Percentiles rank a stretch among this genome's conserved stretches.
Evolutionary conservation across 2,888 invertebrate species (phyloP).

Genomic region (Epirrhoe tristata): DNA sequence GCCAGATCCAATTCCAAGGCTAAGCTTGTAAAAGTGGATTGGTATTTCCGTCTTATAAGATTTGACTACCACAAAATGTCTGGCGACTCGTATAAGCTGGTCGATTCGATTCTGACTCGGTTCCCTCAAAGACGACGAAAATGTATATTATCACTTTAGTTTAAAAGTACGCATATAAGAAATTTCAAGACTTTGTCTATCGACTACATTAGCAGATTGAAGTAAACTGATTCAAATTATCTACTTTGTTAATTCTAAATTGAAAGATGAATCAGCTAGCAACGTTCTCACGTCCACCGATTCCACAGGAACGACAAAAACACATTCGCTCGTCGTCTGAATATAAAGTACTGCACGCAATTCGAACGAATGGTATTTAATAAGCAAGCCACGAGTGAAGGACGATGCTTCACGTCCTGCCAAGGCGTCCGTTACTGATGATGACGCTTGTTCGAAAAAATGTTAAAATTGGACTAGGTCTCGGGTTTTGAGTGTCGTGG

Average conservation of each 20-base stretch:
- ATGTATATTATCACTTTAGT: too few species aligned
- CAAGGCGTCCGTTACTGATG: conserved; percentile 36
- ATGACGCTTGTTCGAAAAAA: conserved; percentile 10
- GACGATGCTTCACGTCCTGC: conserved; percentile 63
- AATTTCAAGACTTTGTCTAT: too few species aligned
- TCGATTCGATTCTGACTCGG: neutral
- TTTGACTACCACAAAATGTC: neutral
- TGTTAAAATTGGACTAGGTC: neutral
- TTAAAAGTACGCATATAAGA: too few species aligned
- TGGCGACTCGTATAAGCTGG: neutral
- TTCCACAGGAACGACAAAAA: conserved; percentile 76
- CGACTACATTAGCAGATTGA: too few species aligned
- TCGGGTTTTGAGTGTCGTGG: neutral
- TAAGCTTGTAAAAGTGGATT: conserved; percentile 19
- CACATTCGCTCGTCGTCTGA: conserved; percentile 68
- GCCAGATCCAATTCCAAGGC: conserved; percentile 23
- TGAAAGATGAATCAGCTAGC: conserved; percentile 49
- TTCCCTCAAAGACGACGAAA: too few species aligned
- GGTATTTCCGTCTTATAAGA: conserved; percentile 14
- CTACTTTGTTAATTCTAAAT: conserved; percentile 8
- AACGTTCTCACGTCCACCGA: conserved; percentile 63
- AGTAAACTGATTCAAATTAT: neutral
- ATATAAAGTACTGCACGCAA: conserved; percentile 71
- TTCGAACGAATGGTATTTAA: conserved; percentile 65
- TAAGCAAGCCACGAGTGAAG: conserved; percentile 69